Percentiles rank a stretch among this genome's conserved stretches.
These are phyloP conservation scores for Amiota minor DNA, from an alignment of 2,888 invertebrate species.

Conservation along the genomic window DNA sequence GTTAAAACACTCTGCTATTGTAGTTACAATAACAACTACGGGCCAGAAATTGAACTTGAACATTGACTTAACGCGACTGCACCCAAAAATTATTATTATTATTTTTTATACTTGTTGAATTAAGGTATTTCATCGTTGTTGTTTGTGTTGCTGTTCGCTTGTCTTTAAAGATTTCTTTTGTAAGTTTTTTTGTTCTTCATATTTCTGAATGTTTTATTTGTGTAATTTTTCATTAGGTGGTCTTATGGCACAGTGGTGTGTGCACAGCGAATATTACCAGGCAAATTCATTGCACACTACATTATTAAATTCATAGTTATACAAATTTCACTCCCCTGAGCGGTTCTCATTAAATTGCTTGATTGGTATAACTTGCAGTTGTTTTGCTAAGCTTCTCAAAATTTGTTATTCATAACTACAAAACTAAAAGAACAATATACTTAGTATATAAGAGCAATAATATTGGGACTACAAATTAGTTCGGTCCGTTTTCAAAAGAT, in stretches of 20 bases:
- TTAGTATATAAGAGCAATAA: too few species aligned
- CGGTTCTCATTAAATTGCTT: too few species aligned
- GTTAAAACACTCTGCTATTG: not conserved
- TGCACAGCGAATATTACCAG: not conserved
- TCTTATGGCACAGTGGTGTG: slow-evolving; percentile 19
- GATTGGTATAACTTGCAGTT: too few species aligned
- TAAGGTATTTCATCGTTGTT: slow-evolving; percentile 22
- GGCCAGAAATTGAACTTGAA: slow-evolving; percentile 19
- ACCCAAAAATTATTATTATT: slow-evolving; percentile 27
- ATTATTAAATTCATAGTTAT: too few species aligned
- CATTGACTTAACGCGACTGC: slow-evolving; percentile 16
- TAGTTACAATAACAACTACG: slow-evolving; percentile 3
- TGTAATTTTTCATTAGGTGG: slow-evolving; percentile 31
- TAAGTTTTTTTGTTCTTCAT: slow-evolving; percentile 40
- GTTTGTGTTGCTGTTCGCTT: slow-evolving; percentile 22
- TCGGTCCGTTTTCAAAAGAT: too few species aligned
- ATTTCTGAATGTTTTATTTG: slow-evolving; percentile 18
- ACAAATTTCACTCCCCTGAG: too few species aligned
- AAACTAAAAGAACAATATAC: too few species aligned
- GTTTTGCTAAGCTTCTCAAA: too few species aligned
- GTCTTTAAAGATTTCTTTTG: slow-evolving; percentile 46
- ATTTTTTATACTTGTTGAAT: too few species aligned
- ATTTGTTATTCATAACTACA: too few species aligned
- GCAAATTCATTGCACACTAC: too few species aligned
- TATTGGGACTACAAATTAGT: too few species aligned